phyloP scores from a whole-genome alignment of 2,113 vertebrate genomes.

The Brachypodius melanocephalos region DNA sequence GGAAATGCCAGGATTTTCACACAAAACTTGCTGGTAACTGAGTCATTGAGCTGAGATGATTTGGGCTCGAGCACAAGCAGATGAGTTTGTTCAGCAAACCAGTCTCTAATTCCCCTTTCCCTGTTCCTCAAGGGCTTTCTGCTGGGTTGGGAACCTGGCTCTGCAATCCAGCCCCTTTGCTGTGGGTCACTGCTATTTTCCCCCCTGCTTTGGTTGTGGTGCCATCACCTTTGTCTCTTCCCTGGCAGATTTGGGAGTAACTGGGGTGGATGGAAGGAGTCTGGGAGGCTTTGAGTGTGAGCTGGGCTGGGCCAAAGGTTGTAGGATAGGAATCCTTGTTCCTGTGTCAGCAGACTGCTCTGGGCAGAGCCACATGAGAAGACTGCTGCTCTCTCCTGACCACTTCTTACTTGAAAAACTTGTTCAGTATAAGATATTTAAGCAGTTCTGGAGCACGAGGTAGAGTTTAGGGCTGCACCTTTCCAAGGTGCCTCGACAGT shows the following conservation, averaged over 20 bases:
- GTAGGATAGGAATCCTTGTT: not conserved
- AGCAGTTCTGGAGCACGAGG: not conserved
- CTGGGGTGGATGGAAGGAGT: not conserved
- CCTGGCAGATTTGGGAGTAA: not conserved
- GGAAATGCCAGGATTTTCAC: not conserved
- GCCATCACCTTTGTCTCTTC: rapidly evolving
- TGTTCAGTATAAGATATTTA: not conserved
- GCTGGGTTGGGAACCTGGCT: rapidly evolving
- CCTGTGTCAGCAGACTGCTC: not conserved
- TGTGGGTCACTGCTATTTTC: not conserved
- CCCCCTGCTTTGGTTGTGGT: not conserved
- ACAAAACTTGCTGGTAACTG: not conserved
- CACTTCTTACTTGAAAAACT: not conserved
- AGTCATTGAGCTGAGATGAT: not conserved
- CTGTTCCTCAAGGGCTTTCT: not conserved
- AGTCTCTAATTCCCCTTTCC: not conserved
- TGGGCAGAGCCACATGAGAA: not conserved
- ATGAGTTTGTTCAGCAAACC: not conserved
- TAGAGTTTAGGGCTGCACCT: not conserved
- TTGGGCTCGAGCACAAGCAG: not conserved
- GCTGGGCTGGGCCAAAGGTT: not conserved
- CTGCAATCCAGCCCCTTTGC: not conserved
- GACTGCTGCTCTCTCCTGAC: not conserved
- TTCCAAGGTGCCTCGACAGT: not conserved
- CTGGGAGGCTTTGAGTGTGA: not conserved